Evolutionary conservation across 1,140 invertebrate genomes (phyloP), one percentile per base, ranked within the genome.

Genomic region (Pseudomyrmex sp.): DNA sequence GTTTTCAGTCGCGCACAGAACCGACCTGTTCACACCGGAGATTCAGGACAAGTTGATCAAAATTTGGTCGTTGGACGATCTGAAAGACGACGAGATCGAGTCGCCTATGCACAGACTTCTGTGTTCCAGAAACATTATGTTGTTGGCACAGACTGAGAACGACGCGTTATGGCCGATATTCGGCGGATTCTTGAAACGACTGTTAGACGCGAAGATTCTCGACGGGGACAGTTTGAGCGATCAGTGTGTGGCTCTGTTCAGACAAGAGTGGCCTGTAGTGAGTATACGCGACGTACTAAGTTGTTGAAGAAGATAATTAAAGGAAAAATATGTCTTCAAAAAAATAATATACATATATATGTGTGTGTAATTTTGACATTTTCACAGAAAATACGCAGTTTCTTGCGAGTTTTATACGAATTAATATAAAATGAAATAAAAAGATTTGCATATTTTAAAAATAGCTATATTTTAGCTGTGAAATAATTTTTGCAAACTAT

Each of bases 201-300:
- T 95, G 72, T 91, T 94, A 70, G 89, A 88, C 2, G 86, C 91
- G 69, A 84, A 93, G 23, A 69, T 95, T 75, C 84, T 95, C 54
- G 91, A 87, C n/a, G 86, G 94, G 26, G 89, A 93, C 5, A 79
- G 76, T 73, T 80, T 95, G 10, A 93, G 94, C 70, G 91, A 94
- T 44, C 93, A 95, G 66, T 94, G 93, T 69, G 90, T 95, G 4
- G 92, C 91, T 63, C 87, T 95, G 50, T 93, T 95, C 35, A 92
- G 93, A 84, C 87, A 93, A 46, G 93, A 95, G 35, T 95, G 95
- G 94, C 90, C 94, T 26, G 84, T 84, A 85, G 93, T 94, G 87
- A 91, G 90, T 90, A 66, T 23, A 82, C 0, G 66, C 23, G 8
- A 56, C 72, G 18, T n/a, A 20, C 18, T 10, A 44, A 58, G 35